A percentile compares a stretch with the other conserved stretches of the same genome.
phyloP scores from a whole-genome alignment of 2,888 invertebrate genomes.

The Tenthredo livida region DNA sequence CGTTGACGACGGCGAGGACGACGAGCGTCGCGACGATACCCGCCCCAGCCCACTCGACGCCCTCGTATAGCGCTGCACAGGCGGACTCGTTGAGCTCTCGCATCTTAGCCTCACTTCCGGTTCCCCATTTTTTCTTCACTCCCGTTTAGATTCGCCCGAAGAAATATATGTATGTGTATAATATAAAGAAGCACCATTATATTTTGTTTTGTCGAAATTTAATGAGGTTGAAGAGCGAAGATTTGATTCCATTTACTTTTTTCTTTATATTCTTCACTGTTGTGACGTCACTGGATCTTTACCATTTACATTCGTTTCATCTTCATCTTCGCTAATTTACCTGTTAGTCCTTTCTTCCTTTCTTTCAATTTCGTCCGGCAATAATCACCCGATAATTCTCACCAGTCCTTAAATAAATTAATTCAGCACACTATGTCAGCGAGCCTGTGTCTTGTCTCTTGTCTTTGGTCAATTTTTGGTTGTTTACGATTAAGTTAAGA shows the following conservation, averaged over 20 bases:
- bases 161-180: background rate
- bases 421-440: background rate
- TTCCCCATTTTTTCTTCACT: constrained; percentile 26
- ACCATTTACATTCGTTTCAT: background rate
- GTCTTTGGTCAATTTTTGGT: constrained; percentile 40
- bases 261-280: background rate
- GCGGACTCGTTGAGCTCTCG: constrained; percentile 89
- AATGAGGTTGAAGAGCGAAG: background rate
- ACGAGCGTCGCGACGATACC: constrained; percentile 88
- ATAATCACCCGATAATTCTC: background rate
- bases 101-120: constrained; percentile 79
- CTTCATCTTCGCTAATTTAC: background rate
- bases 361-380: background rate
- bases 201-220: background rate
- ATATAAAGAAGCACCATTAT: constrained; percentile 13
- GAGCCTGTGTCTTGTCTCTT: background rate
- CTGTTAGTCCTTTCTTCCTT: background rate
- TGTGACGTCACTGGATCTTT: background rate
- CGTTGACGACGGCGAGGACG: constrained; percentile 90
- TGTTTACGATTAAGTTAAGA: background rate
- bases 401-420: background rate
- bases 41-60: constrained; percentile 91
- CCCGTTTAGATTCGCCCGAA: background rate
- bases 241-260: background rate
- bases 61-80: constrained; percentile 89